phyloP scores from a whole-genome alignment of 2,797 vertebrate species.

The Spinibarbus caldwelli region DNA sequence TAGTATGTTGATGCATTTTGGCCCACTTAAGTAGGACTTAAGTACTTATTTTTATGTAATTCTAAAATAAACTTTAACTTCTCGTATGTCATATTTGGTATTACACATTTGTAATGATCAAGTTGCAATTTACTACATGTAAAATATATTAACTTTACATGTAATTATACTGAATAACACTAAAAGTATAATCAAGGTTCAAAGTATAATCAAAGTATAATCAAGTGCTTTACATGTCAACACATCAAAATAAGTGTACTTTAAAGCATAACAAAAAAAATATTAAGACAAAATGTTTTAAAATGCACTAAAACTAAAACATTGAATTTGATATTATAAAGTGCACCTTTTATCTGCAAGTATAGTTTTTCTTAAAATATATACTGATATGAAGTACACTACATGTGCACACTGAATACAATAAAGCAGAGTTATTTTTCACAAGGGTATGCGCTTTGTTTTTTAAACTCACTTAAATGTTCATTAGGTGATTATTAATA shows the following conservation, averaged over 20 bases:
- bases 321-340: not conserved
- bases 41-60: too few relatives aligned
- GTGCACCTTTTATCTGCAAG: not conserved
- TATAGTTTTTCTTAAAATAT: not conserved
- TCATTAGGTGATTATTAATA: conserved; percentile 1
- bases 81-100: too few relatives aligned
- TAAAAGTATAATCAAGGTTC: too few relatives aligned
- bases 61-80: too few relatives aligned
- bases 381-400: not conserved
- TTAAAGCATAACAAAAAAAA: too few relatives aligned
- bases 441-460: not conserved
- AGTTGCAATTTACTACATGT: too few relatives aligned
- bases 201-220: too few relatives aligned
- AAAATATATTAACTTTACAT: too few relatives aligned
- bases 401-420: not conserved
- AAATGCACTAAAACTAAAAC: not conserved
- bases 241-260: too few relatives aligned
- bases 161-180: too few relatives aligned
- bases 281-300: not conserved
- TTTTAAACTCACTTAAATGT: conserved; percentile 12
- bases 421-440: not conserved
- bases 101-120: too few relatives aligned
- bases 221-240: too few relatives aligned
- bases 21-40: not conserved
- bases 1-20: not conserved